Evolutionary conservation across 92 coral and sea anemone species (phyloP).

Genomic region (Micromussa lordhowensis): DNA sequence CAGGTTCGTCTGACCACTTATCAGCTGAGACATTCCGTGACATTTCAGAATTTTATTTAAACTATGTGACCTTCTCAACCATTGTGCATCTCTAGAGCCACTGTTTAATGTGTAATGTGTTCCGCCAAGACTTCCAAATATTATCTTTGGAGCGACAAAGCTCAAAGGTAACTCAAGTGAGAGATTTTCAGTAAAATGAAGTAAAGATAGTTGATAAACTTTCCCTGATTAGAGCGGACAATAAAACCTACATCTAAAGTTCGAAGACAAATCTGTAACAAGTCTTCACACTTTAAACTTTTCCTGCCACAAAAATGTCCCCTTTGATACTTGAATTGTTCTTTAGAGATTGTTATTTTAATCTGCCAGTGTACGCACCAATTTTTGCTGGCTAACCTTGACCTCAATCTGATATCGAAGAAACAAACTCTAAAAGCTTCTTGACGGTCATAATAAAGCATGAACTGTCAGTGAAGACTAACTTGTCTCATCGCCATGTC

Average conservation of each 20-base stretch:
- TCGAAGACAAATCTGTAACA: neutral
- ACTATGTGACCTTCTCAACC: constrained; percentile 36
- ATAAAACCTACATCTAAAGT: neutral
- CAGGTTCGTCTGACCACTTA: constrained; percentile 1
- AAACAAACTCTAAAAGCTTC: neutral
- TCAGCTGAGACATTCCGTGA: constrained; percentile 40
- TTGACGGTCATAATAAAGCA: neutral
- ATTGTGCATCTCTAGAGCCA: neutral
- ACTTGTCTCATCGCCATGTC: neutral
- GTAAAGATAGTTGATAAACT: neutral
- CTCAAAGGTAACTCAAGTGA: neutral
- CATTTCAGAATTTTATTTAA: constrained; percentile 32
- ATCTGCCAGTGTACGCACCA: neutral
- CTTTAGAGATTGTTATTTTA: neutral
- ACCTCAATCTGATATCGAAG: neutral
- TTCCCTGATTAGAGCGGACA: neutral
- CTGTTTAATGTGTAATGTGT: neutral
- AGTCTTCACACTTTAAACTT: neutral
- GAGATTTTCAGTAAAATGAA: neutral
- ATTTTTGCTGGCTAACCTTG: neutral
- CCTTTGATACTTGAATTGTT: neutral
- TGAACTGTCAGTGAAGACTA: neutral
- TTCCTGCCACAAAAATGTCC: neutral
- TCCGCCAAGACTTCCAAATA: neutral
- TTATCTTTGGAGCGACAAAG: neutral